Base-by-base conservation (phyloP, 2,888 invertebrate species). In the Thymelicus acteon region DNA sequence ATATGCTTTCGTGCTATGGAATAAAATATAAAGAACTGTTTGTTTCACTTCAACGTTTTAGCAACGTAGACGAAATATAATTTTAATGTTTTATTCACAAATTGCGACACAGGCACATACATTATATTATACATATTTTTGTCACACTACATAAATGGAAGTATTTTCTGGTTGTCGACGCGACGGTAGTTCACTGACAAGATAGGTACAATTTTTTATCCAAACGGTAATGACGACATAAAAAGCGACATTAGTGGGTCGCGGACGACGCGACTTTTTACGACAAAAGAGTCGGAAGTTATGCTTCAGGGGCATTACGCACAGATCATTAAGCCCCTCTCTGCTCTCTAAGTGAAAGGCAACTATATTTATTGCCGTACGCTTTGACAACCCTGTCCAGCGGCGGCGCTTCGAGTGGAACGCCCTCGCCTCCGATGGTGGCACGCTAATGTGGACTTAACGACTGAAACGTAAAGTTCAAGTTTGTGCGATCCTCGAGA, bases 211-310 rank as follows among this genome's bases (percentile, higher is more conserved):
- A 49, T 15, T 61, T 52, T 40, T 12, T 67, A 44, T n/a, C 48
- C 49, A 40, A 39, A 57, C 62, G 58, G 64, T 71, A 75, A 75
- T 74, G 73, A 73, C 65, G 68, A 70, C 75, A 70, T 75, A 78
- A 77, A 78, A 76, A 79, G 73, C 60, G 73, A 72, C 74, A 75
- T 75, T 74, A 76, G 76, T 40, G 60, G 74, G 72, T 72, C 54
- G 67, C 72, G 66, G 71, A 66, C 72, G 63, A 68, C 72, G 76
- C 79, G 78, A 84, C 79, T 89, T 92, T 91, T 92, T 91, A 89
- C 86, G 82, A 87, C 87, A 89, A 91, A 89, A 90, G 83, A 86
- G 80, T 79, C 92, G 93, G 93, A 92, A 92, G 92, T 86, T 84
- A 87, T 88, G 87, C 85, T 84, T 85, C 87, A 82, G 82, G 83